Conservation (phyloP, 2,797 vertebrate genomes). For the Avahi laniger region DNA sequence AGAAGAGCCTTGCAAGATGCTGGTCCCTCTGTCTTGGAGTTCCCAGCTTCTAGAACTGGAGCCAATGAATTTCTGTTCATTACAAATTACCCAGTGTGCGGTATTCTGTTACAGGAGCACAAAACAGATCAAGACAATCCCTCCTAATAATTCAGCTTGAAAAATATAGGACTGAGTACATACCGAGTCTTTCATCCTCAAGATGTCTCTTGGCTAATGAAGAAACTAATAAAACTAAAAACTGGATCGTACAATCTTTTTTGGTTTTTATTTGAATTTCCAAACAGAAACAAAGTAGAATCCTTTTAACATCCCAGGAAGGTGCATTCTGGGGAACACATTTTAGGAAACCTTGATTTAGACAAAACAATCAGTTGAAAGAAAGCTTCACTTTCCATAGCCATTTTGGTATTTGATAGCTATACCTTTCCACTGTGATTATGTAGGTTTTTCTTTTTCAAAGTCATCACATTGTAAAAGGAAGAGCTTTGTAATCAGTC, state of each 20-base stretch:
- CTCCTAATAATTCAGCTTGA: not conserved
- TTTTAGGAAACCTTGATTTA: conserved; percentile 26
- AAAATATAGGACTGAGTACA: not conserved
- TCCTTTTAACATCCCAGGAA: not conserved
- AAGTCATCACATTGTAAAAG: not conserved
- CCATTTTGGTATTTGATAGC: not conserved
- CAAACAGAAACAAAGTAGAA: conserved; percentile 39
- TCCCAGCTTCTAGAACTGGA: not conserved
- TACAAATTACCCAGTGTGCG: not conserved
- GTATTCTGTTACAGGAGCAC: not conserved
- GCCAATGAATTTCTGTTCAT: not conserved
- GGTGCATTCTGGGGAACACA: not conserved
- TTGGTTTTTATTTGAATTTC: not conserved
- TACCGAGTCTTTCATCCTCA: not conserved
- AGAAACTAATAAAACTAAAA: not conserved
- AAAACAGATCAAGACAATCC: not conserved
- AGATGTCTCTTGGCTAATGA: not conserved
- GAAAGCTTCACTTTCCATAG: not conserved
- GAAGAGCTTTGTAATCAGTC: not conserved
- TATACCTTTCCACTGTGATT: not conserved
- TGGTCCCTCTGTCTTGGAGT: not conserved
- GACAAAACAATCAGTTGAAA: not conserved
- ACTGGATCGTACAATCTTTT: not conserved
- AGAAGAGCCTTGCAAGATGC: not conserved
- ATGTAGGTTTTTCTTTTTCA: not conserved